Evolutionary conservation across 2,797 vertebrate species (phyloP).

Genomic region (Knipowitschia caucasica): DNA sequence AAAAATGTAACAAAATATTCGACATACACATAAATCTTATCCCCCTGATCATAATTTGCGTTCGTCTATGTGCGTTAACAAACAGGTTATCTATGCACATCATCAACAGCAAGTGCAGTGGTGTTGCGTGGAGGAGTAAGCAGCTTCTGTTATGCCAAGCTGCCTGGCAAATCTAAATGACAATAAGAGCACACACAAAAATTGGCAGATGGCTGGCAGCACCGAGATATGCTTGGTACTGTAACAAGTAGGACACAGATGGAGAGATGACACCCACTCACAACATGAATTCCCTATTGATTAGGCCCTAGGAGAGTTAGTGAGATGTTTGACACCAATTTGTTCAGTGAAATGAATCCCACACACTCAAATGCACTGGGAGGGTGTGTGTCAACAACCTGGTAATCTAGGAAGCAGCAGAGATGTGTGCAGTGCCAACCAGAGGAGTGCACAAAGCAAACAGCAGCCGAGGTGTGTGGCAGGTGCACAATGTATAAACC

Average conservation of each 20-base stretch:
- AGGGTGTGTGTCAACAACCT: constrained; percentile 42
- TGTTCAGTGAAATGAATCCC: constrained; percentile 48
- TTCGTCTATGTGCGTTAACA: constrained; percentile 42
- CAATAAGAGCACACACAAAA: constrained; percentile 34
- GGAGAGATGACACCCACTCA: constrained; percentile 59
- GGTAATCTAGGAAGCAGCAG: constrained; percentile 24
- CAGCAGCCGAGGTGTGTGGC: constrained; percentile 9
- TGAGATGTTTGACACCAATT: constrained; percentile 51
- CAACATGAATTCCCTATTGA: constrained; percentile 54
- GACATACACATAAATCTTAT: constrained; percentile 8
- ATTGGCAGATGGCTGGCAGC: constrained; percentile 54
- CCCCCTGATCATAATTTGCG: constrained; percentile 21
- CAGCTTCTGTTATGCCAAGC: constrained; percentile 40
- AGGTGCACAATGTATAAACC: no score
- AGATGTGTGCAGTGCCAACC: constrained; percentile 5
- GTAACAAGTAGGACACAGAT: constrained; percentile 57
- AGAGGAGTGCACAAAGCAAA: constrained; percentile 15
- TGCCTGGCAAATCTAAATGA: constrained; percentile 37
- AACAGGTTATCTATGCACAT: constrained; percentile 48
- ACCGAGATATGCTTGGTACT: constrained; percentile 29
- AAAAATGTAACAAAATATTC: background rate
- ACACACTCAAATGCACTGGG: constrained; percentile 22
- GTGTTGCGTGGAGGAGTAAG: constrained; percentile 37
- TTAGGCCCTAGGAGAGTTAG: constrained; percentile 44
- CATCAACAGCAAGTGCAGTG: constrained; percentile 25